phyloP scores from a whole-genome alignment of 2,888 invertebrate genomes.

The Pandemis cinnamomeana region DNA sequence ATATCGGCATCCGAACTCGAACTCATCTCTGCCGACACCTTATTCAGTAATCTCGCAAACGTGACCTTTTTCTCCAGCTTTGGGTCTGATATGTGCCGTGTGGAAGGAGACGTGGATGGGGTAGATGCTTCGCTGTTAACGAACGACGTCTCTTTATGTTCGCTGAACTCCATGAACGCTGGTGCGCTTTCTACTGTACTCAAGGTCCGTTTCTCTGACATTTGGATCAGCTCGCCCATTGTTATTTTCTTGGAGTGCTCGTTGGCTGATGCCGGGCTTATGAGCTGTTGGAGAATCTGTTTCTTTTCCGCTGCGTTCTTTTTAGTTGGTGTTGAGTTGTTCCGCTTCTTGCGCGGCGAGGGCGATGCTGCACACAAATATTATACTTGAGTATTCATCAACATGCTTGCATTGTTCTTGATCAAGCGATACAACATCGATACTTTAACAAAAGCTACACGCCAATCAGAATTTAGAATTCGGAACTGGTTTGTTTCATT shows the following conservation, averaged over 20 bases:
- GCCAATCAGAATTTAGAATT: slow-evolving; percentile 49
- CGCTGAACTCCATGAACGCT: slow-evolving; percentile 77
- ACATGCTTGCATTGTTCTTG: slow-evolving; percentile 48
- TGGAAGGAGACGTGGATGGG: slow-evolving; percentile 82
- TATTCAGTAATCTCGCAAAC: slow-evolving; percentile 89
- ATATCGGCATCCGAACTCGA: slow-evolving; percentile 89
- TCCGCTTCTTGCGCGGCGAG: slow-evolving; percentile 91
- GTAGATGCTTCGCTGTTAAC: slow-evolving; percentile 80
- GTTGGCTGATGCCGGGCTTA: slow-evolving; percentile 87
- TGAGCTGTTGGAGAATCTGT: slow-evolving; percentile 91
- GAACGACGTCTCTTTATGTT: slow-evolving; percentile 86
- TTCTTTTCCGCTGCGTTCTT: slow-evolving; percentile 91
- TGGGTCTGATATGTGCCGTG: slow-evolving; percentile 85
- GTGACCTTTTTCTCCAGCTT: slow-evolving; percentile 92
- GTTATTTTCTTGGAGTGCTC: slow-evolving; percentile 87
- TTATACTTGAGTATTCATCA: slow-evolving; percentile 43
- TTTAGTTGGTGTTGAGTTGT: slow-evolving; percentile 91
- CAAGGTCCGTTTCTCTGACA: slow-evolving; percentile 86
- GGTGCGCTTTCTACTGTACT: slow-evolving; percentile 80
- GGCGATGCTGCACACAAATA: slow-evolving; percentile 86
- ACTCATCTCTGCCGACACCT: slow-evolving; percentile 91
- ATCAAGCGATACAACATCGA: slow-evolving; percentile 67
- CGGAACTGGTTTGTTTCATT: slow-evolving; percentile 19
- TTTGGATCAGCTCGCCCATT: slow-evolving; percentile 89
- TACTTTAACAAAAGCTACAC: slow-evolving; percentile 65